Evolutionary conservation across 2,113 vertebrate genomes (phyloP).

Genomic region (Bos javanicus): DNA sequence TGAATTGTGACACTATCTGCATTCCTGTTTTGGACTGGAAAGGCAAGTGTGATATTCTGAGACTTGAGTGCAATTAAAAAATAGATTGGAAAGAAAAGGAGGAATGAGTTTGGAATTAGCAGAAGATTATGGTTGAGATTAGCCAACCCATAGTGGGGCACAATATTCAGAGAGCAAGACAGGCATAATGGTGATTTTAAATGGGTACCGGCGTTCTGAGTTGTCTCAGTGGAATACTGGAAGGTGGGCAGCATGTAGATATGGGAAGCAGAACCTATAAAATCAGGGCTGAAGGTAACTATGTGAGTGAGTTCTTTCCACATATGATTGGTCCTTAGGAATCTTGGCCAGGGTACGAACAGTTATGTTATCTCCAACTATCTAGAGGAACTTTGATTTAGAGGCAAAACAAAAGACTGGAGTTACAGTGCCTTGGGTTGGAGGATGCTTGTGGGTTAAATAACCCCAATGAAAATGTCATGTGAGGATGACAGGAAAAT

Average conservation of each 20-base stretch:
- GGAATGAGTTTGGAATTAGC: background rate
- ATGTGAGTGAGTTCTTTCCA: background rate
- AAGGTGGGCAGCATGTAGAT: background rate
- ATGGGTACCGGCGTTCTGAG: background rate
- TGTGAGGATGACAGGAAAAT: background rate
- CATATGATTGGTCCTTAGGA: accelerated
- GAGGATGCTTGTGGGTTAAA: background rate
- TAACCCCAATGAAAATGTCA: background rate
- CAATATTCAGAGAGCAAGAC: background rate
- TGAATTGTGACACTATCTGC: background rate
- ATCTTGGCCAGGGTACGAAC: background rate
- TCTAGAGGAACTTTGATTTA: background rate
- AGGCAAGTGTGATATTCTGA: background rate
- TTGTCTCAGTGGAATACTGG: background rate
- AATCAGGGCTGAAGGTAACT: background rate
- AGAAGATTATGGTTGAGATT: background rate
- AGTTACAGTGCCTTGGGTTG: accelerated
- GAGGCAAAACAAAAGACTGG: background rate
- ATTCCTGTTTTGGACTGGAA: background rate
- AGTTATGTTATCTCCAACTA: background rate
- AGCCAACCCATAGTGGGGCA: accelerated
- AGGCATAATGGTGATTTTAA: background rate
- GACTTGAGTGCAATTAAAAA: background rate
- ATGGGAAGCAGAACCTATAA: background rate
- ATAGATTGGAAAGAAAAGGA: background rate